phyloP scores from a whole-genome alignment of 2,888 invertebrate species.

The Podotricha telesiphe region DNA sequence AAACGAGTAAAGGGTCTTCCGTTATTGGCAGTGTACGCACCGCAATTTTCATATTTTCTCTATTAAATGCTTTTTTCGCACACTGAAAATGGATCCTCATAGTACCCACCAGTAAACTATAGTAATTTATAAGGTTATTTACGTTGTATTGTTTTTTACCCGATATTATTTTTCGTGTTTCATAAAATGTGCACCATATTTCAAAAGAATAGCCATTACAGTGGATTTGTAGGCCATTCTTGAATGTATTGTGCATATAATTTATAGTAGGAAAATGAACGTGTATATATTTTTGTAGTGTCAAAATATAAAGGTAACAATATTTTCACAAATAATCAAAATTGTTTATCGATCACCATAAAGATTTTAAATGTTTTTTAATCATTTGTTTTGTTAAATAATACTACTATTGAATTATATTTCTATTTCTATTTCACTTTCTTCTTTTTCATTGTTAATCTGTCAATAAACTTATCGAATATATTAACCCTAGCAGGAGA shows the following conservation, averaged over 20 bases:
- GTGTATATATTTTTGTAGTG: background rate
- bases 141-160: conserved; percentile 23
- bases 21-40: conserved; percentile 38
- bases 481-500: too few species aligned
- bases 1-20: conserved; percentile 42
- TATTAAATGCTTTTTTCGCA: conserved; percentile 37
- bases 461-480: too few species aligned
- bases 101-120: conserved; percentile 35
- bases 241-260: conserved; percentile 10
- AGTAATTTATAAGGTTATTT: conserved; percentile 32
- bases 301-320: background rate
- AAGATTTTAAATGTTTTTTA: too few species aligned
- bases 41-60: conserved; percentile 44
- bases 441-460: too few species aligned
- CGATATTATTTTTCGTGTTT: conserved; percentile 25
- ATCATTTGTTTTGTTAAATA: too few species aligned
- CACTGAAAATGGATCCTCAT: conserved; percentile 41
- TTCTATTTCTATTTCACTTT: too few species aligned
- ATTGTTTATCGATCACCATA: too few species aligned
- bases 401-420: too few species aligned
- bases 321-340: too few species aligned
- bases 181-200: conserved; percentile 16
- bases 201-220: conserved; percentile 5
- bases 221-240: conserved; percentile 13
- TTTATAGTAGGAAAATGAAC: conserved; percentile 10